Conservation (phyloP, 2,888 invertebrate genomes). For the Polylopha cassiicola region DNA sequence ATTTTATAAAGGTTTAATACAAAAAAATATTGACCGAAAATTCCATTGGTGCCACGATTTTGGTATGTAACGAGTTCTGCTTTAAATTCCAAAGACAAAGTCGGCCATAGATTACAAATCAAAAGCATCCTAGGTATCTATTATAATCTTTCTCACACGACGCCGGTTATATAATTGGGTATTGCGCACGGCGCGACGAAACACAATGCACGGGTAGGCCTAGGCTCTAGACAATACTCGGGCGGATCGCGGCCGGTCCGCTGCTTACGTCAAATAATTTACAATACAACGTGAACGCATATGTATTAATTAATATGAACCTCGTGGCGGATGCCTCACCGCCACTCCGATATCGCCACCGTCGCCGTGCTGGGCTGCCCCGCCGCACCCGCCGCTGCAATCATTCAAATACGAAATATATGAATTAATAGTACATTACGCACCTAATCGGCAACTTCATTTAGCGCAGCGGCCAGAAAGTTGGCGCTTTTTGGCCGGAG, state of each 20-base stretch:
- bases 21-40: too few relatives aligned
- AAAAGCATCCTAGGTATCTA: too few relatives aligned
- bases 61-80: too few relatives aligned
- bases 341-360: slow-evolving; percentile 77
- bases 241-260: slow-evolving; percentile 47
- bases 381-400: slow-evolving; percentile 53
- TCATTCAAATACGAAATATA: neutral
- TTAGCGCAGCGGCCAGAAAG: too few relatives aligned
- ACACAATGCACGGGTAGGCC: slow-evolving; percentile 44
- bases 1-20: too few relatives aligned
- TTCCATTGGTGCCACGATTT: too few relatives aligned
- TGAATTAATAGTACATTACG: neutral
- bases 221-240: slow-evolving; percentile 30
- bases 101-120: too few relatives aligned
- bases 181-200: slow-evolving; percentile 66
- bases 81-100: too few relatives aligned
- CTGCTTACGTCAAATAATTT: slow-evolving; percentile 65
- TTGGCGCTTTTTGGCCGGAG: too few relatives aligned
- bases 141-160: too few relatives aligned
- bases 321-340: slow-evolving; percentile 58
- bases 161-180: slow-evolving; percentile 75
- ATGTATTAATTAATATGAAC: slow-evolving; percentile 46
- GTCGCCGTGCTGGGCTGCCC: slow-evolving; percentile 79
- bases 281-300: slow-evolving; percentile 66
- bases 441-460: too few relatives aligned